Conservation (phyloP, 37 sponge, comb jelly and placozoan genomes). For the Aplysina aerophoba region DNA sequence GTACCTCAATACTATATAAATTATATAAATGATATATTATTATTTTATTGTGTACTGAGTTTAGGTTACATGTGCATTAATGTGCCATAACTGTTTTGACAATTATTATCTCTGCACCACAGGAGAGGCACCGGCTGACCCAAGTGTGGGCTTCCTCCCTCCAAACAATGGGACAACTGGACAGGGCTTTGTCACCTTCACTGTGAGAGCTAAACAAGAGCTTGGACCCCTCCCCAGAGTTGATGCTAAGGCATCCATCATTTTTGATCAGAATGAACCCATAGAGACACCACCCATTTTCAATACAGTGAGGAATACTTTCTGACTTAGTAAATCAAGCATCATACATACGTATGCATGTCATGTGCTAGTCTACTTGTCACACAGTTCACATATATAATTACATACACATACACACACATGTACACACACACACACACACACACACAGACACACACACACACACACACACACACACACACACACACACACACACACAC, state of each 20-base stretch:
- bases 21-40: too few relatives aligned
- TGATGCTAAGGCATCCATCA: slow-evolving; percentile 35
- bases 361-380: neutral
- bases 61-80: too few relatives aligned
- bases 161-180: slow-evolving; percentile 50
- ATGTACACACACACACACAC: neutral
- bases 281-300: slow-evolving; percentile 40
- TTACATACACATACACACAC: neutral
- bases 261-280: slow-evolving; percentile 46
- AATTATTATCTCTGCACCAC: too few relatives aligned
- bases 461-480: too few relatives aligned
- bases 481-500: too few relatives aligned
- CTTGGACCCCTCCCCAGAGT: neutral
- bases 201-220: slow-evolving; percentile 10
- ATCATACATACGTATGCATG: neutral
- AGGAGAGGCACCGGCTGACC: slow-evolving; percentile 42
- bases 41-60: too few relatives aligned
- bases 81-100: too few relatives aligned
- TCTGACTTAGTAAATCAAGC: neutral
- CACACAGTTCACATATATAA: neutral
- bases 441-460: too few relatives aligned
- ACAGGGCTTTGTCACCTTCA: slow-evolving; percentile 43
- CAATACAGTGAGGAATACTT: slow-evolving; percentile 44
- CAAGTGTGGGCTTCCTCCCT: slow-evolving; percentile 36
- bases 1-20: too few relatives aligned